Evolutionary conservation across 2,797 vertebrate genomes (phyloP).

Genomic region (Malurus splendens): DNA sequence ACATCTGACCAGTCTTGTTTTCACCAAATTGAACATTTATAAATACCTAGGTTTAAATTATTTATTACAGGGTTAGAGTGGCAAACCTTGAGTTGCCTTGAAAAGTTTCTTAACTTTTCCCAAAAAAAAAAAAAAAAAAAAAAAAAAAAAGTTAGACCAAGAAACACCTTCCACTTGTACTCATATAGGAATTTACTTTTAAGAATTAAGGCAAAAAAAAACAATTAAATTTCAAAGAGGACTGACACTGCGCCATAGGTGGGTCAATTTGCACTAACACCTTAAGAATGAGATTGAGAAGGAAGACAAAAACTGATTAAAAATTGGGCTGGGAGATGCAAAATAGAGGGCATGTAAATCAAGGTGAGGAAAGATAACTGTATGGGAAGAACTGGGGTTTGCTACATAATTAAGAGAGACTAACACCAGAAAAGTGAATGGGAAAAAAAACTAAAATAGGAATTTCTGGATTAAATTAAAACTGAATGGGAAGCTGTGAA

Average conservation of each 20-base stretch:
- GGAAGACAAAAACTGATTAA: neutral
- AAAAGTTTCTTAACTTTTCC: neutral
- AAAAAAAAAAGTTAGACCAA: neutral
- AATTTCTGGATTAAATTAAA: neutral
- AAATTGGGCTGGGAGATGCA: neutral
- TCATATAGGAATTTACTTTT: neutral
- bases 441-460: too few species aligned
- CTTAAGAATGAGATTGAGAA: neutral
- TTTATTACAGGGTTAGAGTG: neutral
- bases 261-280: neutral
- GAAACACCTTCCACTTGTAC: rapidly evolving
- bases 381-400: rapidly evolving
- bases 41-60: neutral
- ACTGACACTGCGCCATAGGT: neutral
- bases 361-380: neutral
- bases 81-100: neutral
- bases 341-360: neutral
- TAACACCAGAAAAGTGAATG: neutral
- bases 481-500: neutral
- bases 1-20: neutral
- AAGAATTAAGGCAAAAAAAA: neutral
- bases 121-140: neutral
- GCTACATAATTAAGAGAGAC: neutral
- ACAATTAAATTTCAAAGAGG: neutral
- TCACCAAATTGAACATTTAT: neutral